Base-by-base conservation (phyloP, 2,113 vertebrate genomes). In the Lophochroa leadbeateri region DNA sequence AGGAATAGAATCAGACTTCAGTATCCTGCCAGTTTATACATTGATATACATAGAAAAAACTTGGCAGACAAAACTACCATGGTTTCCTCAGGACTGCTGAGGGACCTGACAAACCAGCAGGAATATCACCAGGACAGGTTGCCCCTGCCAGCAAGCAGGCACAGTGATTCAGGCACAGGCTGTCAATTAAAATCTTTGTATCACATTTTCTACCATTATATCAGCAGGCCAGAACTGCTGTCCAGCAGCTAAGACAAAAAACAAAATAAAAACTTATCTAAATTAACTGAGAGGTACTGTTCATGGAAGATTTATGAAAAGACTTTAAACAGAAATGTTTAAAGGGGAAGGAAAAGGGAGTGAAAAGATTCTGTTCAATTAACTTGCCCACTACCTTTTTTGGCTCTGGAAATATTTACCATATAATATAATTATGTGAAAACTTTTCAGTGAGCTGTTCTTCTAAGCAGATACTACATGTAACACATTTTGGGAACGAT, bases 101-200 rank as follows among this genome's bases (percentile, higher is more conserved):
- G 46, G 37, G 61, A 87, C 57, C n/a, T 63, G 35, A 63, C 49
- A 82, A 90, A 76, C 19, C 7, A 2, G 81, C 70, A 92, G 70
- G 63, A 93, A 41, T 72, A 61, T 63, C 11, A 3, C 10, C 58
- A 94, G 92, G 83, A 88, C 55, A 86, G 64, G 43, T 21, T 77
- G 21, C 39, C 68, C 76, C 37, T 90, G 71, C n/a, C 64, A 90
- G 79, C 46, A 74, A 90, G 23, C 58, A 93, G 57, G 53, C 11
- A 3, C 4, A 69, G 46, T 46, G 88, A 88, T 88, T 93, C 58
- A 65, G 57, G 57, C n/a, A 69, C 35, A 43, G 68, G 37, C 33
- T 74, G 72, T 55, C 88, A 74, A 75, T 64, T 94, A 95, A 95
- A 94, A 83, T 63, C 64, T 77, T 96, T 67, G 20, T 47, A 88